These are phyloP conservation scores for Poecilia velifera DNA, from an alignment of 2,797 vertebrate genomes.

Conservation along the genomic window DNA sequence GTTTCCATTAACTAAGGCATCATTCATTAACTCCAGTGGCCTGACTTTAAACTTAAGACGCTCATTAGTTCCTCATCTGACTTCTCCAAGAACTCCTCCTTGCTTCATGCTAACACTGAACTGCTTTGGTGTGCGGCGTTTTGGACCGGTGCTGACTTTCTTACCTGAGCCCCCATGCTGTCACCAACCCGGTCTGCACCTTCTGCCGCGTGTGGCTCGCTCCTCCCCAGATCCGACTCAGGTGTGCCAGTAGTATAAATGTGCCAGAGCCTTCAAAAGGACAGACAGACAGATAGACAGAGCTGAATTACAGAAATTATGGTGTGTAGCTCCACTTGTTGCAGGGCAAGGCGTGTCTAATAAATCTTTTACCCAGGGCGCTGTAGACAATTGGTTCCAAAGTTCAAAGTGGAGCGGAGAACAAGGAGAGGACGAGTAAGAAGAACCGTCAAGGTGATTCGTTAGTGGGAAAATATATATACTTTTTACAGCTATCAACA, in stretches of 20 bases:
- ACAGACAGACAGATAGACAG: neutral
- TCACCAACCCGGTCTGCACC: slow-evolving; percentile 84
- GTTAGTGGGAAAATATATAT: slow-evolving; percentile 14
- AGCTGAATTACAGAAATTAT: slow-evolving; percentile 28
- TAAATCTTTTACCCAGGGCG: slow-evolving; percentile 82
- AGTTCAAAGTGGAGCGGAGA: slow-evolving; percentile 74
- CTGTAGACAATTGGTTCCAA: slow-evolving; percentile 79
- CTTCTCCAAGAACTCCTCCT: slow-evolving; percentile 36
- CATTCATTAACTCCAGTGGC: slow-evolving; percentile 75
- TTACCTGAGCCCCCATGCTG: slow-evolving; percentile 84
- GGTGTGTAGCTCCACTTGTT: slow-evolving; percentile 36
- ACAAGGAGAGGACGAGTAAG: slow-evolving; percentile 40
- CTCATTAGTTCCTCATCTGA: slow-evolving; percentile 48
- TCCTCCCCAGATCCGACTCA: slow-evolving; percentile 83
- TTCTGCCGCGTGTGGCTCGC: slow-evolving; percentile 77
- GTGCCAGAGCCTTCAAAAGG: slow-evolving; percentile 78
- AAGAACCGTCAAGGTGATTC: slow-evolving; percentile 49
- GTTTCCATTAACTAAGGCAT: slow-evolving; percentile 73
- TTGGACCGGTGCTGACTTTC: slow-evolving; percentile 2
- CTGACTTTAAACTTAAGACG: slow-evolving; percentile 43
- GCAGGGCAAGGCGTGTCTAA: slow-evolving; percentile 75
- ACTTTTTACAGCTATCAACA: slow-evolving; percentile 31
- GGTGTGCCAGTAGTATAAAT: slow-evolving; percentile 83
- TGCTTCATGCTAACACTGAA: neutral
- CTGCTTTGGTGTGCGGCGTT: neutral